Base-by-base conservation (phyloP, 2,113 vertebrate species). In the Opisthocomus hoazin region DNA sequence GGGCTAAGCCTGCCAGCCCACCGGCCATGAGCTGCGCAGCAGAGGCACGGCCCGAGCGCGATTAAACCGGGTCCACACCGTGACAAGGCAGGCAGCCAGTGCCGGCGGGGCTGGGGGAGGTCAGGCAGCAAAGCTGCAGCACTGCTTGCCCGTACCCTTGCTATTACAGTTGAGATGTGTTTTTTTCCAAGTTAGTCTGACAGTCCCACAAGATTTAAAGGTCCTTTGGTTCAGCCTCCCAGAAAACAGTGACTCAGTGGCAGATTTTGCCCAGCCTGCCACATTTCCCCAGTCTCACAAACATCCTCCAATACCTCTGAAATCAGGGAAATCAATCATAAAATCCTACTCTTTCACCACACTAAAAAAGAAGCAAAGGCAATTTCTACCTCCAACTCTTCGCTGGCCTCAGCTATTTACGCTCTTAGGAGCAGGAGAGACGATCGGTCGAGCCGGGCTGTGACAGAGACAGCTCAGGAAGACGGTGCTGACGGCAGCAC, bases 401-500 rank as follows among this genome's bases (percentile, higher is more conserved):
- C 36, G 48, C 57, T 91, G 61, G 48, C 26, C 29, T 80, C 53
- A 57, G 75, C 37, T 58, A 1, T 19, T 36, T 29, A 7, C 3
- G 14, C 34, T 79, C 11, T 14, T 43, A 6, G 0, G 0, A 73
- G 58, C 3, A 12, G 54, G 29, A 81, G 1, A 30, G 30, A 3
- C 1, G 5, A 11, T 3, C 1, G 2, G 8, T 10, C 1, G 4
- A 53, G 39, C 39, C 0, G 3, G 41, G 50, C 48, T 68, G 63
- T 5, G 61, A 12, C 10, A 7, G 66, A 41, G 64, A 10, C 2
- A 5, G 39, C 39, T 69, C 37, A 0, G 5, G 60, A 84, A 32
- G 70, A 46, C 0, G 2, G 1, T 2, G 12, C 34, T 17, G 43
- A 7, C 3, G 32, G 54, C 27, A 50, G 58, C n/a, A 14, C 29